Evolutionary conservation across 2,113 vertebrate genomes (phyloP), one percentile per base, ranked within the genome.

Genomic region (Eulemur macaco): DNA sequence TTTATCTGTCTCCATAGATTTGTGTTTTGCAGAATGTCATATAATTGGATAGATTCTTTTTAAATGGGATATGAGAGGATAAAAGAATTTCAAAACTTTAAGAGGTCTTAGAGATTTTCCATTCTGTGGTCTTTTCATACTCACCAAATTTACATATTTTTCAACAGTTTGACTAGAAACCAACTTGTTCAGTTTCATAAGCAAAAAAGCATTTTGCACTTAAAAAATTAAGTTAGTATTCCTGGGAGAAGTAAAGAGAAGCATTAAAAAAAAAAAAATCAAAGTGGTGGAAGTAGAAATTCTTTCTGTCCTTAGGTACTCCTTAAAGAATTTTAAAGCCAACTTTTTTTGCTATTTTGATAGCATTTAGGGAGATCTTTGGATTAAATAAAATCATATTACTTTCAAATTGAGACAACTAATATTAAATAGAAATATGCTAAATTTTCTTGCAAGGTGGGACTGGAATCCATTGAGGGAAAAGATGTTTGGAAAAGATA

Each of bases 221-320:
- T 31, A 90, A 92, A 95, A 89, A 96, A 56, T 74, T 52, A 76
- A 45, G 25, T 91, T 89, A 93, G n/a, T 84, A 97, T 95, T 87
- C 77, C 50, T 95, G 34, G 83, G 58, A 90, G 54, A 77, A 95
- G 34, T 77, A 91, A 85, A 92, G 73, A 88, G 73, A 86, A 73
- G 5, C 63, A 76, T 89, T 12, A 17, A 86, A 81, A 85, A n/a
- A 34, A 34, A 64, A 85, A 87, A 63, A 45, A 8, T 7, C 10
- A 90, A 78, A 50, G 15, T 94, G 9, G 37, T 81, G 20, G 29
- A 93, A 88, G 50, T 47, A 95, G 52, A 73, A 37, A 84, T 96
- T 76, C 47, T 94, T 89, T 94, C 50, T 68, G 42, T 50, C 37
- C 47, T 89, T 87, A 92, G 58, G 66, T 76, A 64, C 63, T 89